Base-by-base conservation (phyloP, 2,888 invertebrate genomes). In the Melieria picta region DNA sequence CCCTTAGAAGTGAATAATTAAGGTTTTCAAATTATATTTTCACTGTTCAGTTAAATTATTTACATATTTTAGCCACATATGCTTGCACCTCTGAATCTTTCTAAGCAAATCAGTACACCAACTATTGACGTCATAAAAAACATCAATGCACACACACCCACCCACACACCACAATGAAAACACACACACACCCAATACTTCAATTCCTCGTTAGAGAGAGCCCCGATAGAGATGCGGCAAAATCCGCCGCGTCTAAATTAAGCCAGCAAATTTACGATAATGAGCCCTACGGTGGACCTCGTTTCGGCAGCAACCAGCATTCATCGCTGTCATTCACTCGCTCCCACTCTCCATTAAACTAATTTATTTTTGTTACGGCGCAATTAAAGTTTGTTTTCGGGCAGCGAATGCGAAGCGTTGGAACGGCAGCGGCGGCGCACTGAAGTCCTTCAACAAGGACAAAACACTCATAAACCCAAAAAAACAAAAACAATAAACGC, bases 211-310 rank as follows among this genome's bases (percentile, higher is more conserved):
- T 30, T 30, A 30, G 2, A 30, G 2, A 30, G 30, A 30, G 30
- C 30, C 3, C 30, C 30, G 30, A 30, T 30, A 30, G 30, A 2
- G 30, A 30, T 30, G 30, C 30, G 30, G 30, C 30, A 30, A 30
- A 30, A 30, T 30, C 30, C 30, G 30, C 30, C 30, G 30, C 30
- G 30, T 30, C 30, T 48, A 50, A 60, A 67, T 48, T 67, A 60
- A 48, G 67, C 50, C 60, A n/a, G 43, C 58, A 67, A 67, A 67
- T 67, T 67, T 67, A 67, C 50, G 57, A 60, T 67, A 67, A 67
- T 67, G 67, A 67, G 60, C 60, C 48, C 60, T 56, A 45, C 52
- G 45, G 56, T 55, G 46, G 65, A 30, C 55, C 56, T 48, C 52
- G 45, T 42, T 45, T 65, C 16, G 10, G 13, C 30, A 67, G 52